Evolutionary conservation across 2,888 invertebrate species (phyloP), one percentile per base, ranked within the genome.

Genomic region (Sarcophaga carnaria): DNA sequence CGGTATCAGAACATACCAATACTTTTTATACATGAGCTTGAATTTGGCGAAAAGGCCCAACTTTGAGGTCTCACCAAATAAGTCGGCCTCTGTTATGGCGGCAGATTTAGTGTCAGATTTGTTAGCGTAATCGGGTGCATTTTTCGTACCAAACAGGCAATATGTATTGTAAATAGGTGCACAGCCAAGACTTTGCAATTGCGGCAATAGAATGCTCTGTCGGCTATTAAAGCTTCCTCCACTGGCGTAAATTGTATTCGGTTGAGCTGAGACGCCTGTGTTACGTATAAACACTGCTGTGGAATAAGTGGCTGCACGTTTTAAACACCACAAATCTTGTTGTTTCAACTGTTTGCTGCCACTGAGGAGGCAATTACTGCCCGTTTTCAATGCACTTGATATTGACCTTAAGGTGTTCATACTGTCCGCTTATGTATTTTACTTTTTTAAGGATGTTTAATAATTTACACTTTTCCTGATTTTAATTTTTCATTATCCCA

Each of bases 1-100:
- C 5, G 98, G 99, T 82, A 99, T 94, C 82, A 99, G 94, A 79
- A 99, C 97, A 94, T 99, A 98, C 97, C 99, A 99, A 94, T 99
- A 99, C 92, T 98, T 97, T 92, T 97, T 97, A 92, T 97, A 97
- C 96, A 99, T 97, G 91, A 96, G 94, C 93, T 98, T 98, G 93
- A 99, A 98, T 91, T 95, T 96, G 90, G 97, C 95, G 91, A 97
- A 96, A 3, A 98, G 92, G 1, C 96, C 95, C 87, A 89, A 94
- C 91, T 92, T 97, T 95, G 93, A 92, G 14, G 91, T 82, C 5
- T 92, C 91, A 4, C 92, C 93, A 60, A 93, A 93, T 10, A 93
- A 89, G 12, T 91, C 91, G 22, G 84, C 90, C 0, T 90, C 85
- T 45, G 89, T 88, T n/a, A 81, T 69, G 6, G 87, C 86, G 2